Conservation (phyloP, 1,140 invertebrate species). For the Aphidius ervi region DNA sequence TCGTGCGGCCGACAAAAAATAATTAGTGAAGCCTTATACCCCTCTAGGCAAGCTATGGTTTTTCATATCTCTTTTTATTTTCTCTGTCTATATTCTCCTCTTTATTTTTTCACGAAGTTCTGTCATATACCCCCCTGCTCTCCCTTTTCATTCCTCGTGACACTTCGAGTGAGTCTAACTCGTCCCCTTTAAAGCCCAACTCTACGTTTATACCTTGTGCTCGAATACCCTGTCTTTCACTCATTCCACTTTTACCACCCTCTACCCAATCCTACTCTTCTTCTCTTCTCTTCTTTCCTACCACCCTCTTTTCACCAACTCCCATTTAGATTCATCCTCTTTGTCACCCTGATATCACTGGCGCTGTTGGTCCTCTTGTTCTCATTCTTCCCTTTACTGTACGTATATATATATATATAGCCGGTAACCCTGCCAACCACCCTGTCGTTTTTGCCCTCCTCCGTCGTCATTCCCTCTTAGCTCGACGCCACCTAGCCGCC, state of each 20-base stretch:
- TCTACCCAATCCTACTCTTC: slow-evolving; percentile 11
- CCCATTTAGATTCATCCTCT: background rate
- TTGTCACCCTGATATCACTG: slow-evolving; percentile 4
- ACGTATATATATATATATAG: slow-evolving; percentile 19
- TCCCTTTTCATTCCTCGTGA: slow-evolving; percentile 1
- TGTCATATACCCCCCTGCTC: background rate
- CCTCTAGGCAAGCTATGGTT: slow-evolving; percentile 27
- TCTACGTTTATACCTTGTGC: slow-evolving; percentile 34
- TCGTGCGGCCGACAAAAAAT: slow-evolving; percentile 51
- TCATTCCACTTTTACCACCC: slow-evolving; percentile 11
- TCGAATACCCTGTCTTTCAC: slow-evolving; percentile 32
- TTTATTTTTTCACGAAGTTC: background rate
- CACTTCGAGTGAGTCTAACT: slow-evolving; percentile 3
- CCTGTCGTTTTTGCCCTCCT: slow-evolving; percentile 20
- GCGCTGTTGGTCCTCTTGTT: slow-evolving; percentile 16
- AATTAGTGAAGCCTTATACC: slow-evolving; percentile 52
- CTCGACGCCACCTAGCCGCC: slow-evolving; percentile 22
- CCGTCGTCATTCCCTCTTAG: slow-evolving; percentile 16
- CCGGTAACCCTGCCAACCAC: slow-evolving; percentile 37
- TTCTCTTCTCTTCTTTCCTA: background rate
- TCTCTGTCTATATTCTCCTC: slow-evolving; percentile 12
- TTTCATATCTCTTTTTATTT: slow-evolving; percentile 19
- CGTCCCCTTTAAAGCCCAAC: slow-evolving; percentile 11
- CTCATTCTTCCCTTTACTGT: slow-evolving; percentile 23
- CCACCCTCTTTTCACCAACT: background rate